Conservation (phyloP, 64 coral and sea anemone species). For the Pocillopora verrucosa region DNA sequence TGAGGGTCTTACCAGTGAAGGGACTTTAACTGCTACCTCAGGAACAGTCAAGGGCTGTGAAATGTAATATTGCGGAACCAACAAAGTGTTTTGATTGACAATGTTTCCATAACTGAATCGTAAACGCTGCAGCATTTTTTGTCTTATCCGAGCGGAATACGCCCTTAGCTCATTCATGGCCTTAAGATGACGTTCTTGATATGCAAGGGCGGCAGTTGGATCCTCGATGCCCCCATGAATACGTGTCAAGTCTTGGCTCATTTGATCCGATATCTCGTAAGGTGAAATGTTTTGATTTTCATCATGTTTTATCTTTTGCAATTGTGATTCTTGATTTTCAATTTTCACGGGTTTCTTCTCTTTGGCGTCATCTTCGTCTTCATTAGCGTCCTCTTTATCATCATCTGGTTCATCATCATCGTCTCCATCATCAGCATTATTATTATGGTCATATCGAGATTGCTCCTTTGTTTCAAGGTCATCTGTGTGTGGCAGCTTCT, state of each 20-base stretch:
- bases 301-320: not conserved
- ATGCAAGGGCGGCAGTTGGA: not conserved
- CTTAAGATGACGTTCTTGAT: not conserved
- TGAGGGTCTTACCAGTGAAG: not conserved
- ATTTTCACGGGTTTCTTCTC: not conserved
- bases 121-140: not conserved
- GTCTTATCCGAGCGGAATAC: not conserved
- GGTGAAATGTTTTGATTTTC: not conserved
- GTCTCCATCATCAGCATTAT: not conserved
- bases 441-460: not conserved
- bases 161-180: not conserved
- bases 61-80: not conserved
- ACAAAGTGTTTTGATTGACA: not conserved
- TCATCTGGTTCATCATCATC: not conserved
- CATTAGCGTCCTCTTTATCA: not conserved
- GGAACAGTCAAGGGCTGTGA: not conserved
- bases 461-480: not conserved
- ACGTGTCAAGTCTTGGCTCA: not conserved
- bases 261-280: not conserved
- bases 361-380: not conserved
- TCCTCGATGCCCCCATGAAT: not conserved
- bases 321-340: not conserved
- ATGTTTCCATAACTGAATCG: not conserved
- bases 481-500: not conserved
- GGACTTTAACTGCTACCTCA: not conserved